Conservation (phyloP, 2,888 invertebrate species). For the Pachymerium ferrugineum region DNA sequence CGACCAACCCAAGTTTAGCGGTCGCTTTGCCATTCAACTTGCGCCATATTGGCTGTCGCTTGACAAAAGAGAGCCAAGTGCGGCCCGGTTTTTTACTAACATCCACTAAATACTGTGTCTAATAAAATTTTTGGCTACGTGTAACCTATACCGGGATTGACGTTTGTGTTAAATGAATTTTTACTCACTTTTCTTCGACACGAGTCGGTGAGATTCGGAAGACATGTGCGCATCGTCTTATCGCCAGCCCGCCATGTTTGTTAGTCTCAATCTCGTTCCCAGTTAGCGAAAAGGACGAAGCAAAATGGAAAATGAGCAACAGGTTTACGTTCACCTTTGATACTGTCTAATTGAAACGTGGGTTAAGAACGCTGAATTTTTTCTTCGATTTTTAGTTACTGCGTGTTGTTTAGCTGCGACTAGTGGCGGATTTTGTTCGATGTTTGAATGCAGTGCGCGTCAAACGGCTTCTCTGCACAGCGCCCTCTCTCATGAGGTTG, state of each 20-base stretch:
- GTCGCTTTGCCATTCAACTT: constrained; percentile 1
- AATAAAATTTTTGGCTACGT: neutral
- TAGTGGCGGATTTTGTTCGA: neutral
- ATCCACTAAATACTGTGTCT: neutral
- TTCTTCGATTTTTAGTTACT: neutral
- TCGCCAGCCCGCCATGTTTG: constrained; percentile 30
- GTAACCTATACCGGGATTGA: too few relatives aligned
- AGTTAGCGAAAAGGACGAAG: neutral
- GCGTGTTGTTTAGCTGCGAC: neutral
- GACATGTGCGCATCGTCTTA: constrained; percentile 31
- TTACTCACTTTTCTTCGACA: neutral
- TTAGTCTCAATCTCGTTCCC: constrained; percentile 30
- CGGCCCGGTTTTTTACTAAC: neutral
- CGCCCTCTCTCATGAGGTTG: constrained; percentile 15
- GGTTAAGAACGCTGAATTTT: too few relatives aligned
- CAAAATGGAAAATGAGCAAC: constrained; percentile 3
- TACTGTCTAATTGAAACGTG: too few relatives aligned
- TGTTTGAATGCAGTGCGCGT: neutral
- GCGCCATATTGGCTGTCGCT: constrained; percentile 29
- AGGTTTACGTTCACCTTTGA: neutral
- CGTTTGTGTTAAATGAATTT: neutral
- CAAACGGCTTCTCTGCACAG: neutral
- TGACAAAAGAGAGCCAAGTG: constrained; percentile 27
- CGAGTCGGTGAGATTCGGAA: constrained; percentile 31
- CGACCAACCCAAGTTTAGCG: neutral